Conservation (phyloP, 2,888 invertebrate species). For the Drosophila kanekoi region DNA sequence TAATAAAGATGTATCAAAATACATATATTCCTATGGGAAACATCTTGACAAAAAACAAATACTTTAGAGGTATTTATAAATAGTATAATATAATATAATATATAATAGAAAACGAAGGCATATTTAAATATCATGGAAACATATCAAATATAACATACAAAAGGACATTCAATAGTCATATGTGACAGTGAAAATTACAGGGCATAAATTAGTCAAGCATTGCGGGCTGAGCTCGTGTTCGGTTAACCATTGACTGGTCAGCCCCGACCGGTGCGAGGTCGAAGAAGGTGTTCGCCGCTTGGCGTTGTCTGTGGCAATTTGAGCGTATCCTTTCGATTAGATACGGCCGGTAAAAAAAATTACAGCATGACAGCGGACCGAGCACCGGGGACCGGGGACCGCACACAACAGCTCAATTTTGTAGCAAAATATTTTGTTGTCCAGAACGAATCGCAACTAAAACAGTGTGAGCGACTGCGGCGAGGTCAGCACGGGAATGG, state of each 20-base stretch:
- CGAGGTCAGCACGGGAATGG: constrained; percentile 25
- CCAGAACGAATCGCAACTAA: constrained; percentile 80
- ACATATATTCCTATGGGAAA: no score
- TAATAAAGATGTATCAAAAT: no score
- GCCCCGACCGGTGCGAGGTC: constrained; percentile 29
- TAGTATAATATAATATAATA: no score
- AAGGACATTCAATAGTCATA: not conserved
- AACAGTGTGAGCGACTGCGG: constrained; percentile 50
- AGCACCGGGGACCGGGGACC: constrained; percentile 61
- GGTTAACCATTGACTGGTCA: constrained; percentile 39
- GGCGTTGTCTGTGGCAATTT: constrained; percentile 69
- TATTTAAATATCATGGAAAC: not conserved
- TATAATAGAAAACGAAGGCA: no score
- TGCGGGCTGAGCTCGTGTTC: not conserved
- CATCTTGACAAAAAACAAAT: no score
- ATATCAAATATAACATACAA: not conserved
- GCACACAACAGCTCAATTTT: constrained; percentile 76
- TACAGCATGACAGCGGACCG: constrained; percentile 60
- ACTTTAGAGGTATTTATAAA: no score
- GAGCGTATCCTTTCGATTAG: constrained; percentile 78
- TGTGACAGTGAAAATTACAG: not conserved
- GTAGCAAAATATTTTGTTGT: constrained; percentile 82
- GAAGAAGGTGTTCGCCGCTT: constrained; percentile 51
- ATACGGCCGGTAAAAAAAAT: constrained; percentile 73
- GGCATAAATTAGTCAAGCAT: constrained; percentile 8